Evolutionary conservation across 2,797 vertebrate species (phyloP).

Genomic region (Vireo griseus): DNA sequence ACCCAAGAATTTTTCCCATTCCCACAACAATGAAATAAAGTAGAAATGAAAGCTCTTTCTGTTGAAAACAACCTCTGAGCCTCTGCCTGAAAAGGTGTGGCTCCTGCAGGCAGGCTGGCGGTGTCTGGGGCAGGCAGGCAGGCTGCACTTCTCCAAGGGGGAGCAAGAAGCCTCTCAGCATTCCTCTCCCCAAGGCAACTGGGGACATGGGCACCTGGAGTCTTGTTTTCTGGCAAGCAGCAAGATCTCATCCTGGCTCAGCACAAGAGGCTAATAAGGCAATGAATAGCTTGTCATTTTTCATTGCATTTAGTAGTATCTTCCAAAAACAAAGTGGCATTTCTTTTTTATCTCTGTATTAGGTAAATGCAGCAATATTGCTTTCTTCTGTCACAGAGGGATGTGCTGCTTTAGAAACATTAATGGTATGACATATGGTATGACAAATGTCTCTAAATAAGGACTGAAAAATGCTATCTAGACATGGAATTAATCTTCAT

Average conservation of each 20-base stretch:
- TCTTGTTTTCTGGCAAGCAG: background rate
- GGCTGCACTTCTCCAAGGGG: accelerated
- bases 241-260: background rate
- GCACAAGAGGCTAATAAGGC: background rate
- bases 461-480: background rate
- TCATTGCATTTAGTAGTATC: background rate
- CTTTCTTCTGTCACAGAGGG: background rate
- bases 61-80: background rate
- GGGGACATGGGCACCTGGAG: accelerated
- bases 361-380: background rate
- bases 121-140: too few species aligned
- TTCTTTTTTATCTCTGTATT: constrained; percentile 10
- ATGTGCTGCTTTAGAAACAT: background rate
- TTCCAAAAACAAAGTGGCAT: background rate
- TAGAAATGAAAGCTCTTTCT: background rate
- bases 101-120: background rate
- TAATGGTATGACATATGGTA: background rate
- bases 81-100: background rate
- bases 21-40: background rate
- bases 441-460: background rate
- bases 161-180: background rate
- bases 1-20: background rate
- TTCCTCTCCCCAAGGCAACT: background rate
- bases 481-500: background rate
- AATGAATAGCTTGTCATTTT: constrained; percentile 40